Evolutionary conservation across 2,113 vertebrate genomes (phyloP), one percentile per base, ranked within the genome.

Genomic region (Pelecanus crispus): DNA sequence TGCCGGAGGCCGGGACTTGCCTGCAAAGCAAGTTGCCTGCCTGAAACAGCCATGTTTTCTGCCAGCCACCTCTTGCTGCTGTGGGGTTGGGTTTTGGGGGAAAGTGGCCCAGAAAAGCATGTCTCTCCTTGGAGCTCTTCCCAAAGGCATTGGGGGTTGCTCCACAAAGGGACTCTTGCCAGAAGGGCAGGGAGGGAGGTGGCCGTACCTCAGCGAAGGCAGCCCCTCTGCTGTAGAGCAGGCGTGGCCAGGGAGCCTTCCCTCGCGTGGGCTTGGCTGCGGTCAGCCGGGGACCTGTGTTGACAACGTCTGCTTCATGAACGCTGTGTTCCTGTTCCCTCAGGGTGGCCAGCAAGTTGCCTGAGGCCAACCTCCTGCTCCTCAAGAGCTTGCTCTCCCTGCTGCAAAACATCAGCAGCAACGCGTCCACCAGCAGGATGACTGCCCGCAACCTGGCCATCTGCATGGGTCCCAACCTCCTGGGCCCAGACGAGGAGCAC

Each of bases 381-480:
- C 53, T 56, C 55, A 34, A 21, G 55, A 34, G 31, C 55, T 34
- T 56, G 55, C 19, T 56, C 5, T 13, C 11, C 55, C 55, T 32
- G 31, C 55, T 56, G 7, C 55, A 13, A 3, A 56, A 21, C 31
- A 56, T 56, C 55, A 56, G 55, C 31, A 34, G 10, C 5, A 84
- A 45, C 2, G 10, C 6, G 2, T 9, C 5, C 20, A 81, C 92
- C 82, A 99, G 97, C 98, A 99, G 97, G 95, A 99, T 99, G 99
- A 98, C 98, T n/a, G 97, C 98, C 17, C 77, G 89, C n/a, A n/a
- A n/a, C n/a, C n/a, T n/a, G n/a, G n/a, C n/a, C n/a, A n/a, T n/a
- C n/a, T n/a, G n/a, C n/a, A 97, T 99, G 7, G 98, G 96, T 4
- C 98, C 98, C 77, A 99, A 98, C 21, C 95, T 99, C 89, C 98